These are phyloP conservation scores for Phengaris alcon DNA, from an alignment of 2,888 invertebrate genomes.

Conservation along the genomic window DNA sequence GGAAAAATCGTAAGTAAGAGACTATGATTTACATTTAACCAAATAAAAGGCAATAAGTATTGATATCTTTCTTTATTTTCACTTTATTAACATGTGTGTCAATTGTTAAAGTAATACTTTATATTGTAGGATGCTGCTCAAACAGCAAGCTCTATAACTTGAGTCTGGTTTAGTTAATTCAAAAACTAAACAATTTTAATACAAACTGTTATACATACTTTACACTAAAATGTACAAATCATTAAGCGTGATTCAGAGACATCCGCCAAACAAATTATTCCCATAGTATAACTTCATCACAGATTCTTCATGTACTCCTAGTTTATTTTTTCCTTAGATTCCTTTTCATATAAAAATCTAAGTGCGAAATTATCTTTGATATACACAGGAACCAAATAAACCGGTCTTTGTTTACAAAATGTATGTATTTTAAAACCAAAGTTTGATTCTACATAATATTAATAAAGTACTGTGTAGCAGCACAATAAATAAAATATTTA, in stretches of 20 bases:
- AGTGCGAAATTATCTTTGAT: conserved; percentile 56
- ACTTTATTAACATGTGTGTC: conserved; percentile 73
- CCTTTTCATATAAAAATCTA: conserved; percentile 44
- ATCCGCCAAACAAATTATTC: conserved; percentile 56
- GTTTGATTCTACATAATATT: background rate
- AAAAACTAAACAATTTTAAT: conserved; percentile 52
- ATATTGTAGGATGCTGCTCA: conserved; percentile 66
- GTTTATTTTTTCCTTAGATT: conserved; percentile 52
- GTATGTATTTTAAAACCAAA: background rate
- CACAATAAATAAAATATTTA: conserved; percentile 40
- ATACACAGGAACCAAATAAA: conserved; percentile 42
- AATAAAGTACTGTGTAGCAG: background rate
- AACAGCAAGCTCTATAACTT: conserved; percentile 65
- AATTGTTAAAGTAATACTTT: conserved; percentile 76
- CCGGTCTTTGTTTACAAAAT: conserved; percentile 30
- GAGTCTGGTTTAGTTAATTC: conserved; percentile 55
- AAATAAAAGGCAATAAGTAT: conserved; percentile 39
- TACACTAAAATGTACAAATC: conserved; percentile 33
- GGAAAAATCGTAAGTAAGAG: too few species aligned
- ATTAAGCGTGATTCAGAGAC: conserved; percentile 41
- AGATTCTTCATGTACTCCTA: conserved; percentile 74
- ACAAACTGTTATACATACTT: conserved; percentile 32
- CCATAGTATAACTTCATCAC: conserved; percentile 73
- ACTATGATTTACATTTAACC: too few species aligned
- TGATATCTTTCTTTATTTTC: conserved; percentile 72